phyloP scores from a whole-genome alignment of 2,113 vertebrate genomes.

The Mungos mungo region DNA sequence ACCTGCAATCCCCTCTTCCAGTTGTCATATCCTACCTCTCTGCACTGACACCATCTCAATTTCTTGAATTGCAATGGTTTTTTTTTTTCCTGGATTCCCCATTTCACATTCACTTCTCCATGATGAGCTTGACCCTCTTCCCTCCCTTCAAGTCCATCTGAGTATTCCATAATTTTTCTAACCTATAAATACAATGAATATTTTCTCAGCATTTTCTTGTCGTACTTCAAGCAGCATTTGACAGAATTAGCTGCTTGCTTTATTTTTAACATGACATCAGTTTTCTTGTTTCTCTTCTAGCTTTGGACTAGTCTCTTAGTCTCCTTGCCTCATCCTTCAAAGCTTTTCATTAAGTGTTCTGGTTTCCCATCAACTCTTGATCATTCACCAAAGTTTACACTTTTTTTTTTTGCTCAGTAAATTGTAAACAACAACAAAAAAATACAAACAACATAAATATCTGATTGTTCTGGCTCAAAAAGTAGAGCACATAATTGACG shows the following conservation, averaged over 20 bases:
- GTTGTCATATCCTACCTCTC: not conserved
- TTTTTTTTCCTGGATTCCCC: not conserved
- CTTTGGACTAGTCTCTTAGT: not conserved
- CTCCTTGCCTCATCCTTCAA: not conserved
- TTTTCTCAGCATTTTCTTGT: not conserved
- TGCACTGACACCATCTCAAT: rapidly evolving
- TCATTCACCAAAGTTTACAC: not conserved
- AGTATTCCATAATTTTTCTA: not conserved
- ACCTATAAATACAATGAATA: too few species aligned
- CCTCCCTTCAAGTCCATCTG: not conserved
- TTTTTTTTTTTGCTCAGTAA: not conserved
- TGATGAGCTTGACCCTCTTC: not conserved
- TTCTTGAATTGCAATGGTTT: not conserved
- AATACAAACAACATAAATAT: not conserved
- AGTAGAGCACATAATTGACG: not conserved
- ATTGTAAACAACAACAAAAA: not conserved
- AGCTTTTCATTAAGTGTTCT: not conserved
- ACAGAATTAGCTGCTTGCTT: not conserved
- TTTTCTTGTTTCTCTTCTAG: not conserved
- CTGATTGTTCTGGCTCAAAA: not conserved
- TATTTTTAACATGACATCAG: not conserved
- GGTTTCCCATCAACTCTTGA: not conserved
- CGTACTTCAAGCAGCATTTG: not conserved
- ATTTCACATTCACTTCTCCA: not conserved
- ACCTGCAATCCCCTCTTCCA: rapidly evolving